Base-by-base conservation (phyloP, 2,797 vertebrate species). In the Scolopax rusticola region DNA sequence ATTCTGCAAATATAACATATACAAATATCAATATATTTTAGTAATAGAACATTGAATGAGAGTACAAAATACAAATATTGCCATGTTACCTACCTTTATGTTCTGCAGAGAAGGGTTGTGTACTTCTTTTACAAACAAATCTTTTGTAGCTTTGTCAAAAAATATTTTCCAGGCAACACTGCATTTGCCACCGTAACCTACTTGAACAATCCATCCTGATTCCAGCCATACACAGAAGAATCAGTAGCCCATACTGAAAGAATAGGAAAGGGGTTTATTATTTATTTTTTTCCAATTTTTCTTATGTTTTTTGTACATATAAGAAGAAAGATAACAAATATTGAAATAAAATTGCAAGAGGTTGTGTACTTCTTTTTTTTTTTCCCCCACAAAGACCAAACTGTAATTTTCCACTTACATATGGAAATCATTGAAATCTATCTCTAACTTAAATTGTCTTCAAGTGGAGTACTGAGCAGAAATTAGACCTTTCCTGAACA, bases 361-460 rank as follows among this genome's bases (percentile, higher is more conserved):
- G 1, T 9, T 83, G 20, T 36, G 3, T 3, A 18, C 1, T 30
- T 45, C 1, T 25, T 33, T 2, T 14, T 51, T 11, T 41, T 5
- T 54, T 16, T 20, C 30, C 18, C 5, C 40, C 5, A 45, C 18
- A 90, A 69, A 28, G 3, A 23, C 3, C 8, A 33, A 88, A 33
- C 17, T 27, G 24, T 11, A 8, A 2, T 68, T 84, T 87, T 80
- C 20, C 9, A 9, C 6, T 48, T 74, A 47, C 5, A 16, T 43
- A 21, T 32, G 8, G 12, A 89, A 89, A 59, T 38, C 11, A 18
- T 11, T 59, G 27, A 82, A 80, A 79, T 38, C 21, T 77, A 0
- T 77, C 9, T 68, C 28, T 63, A 69, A 45, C 12, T 76, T 41
- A 17, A 45, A 10, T 23, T 79, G 4, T 59, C 15, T 50, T 68